These are phyloP conservation scores for Philopedon plagiatum DNA, from an alignment of 2,888 invertebrate species.

Conservation along the genomic window DNA sequence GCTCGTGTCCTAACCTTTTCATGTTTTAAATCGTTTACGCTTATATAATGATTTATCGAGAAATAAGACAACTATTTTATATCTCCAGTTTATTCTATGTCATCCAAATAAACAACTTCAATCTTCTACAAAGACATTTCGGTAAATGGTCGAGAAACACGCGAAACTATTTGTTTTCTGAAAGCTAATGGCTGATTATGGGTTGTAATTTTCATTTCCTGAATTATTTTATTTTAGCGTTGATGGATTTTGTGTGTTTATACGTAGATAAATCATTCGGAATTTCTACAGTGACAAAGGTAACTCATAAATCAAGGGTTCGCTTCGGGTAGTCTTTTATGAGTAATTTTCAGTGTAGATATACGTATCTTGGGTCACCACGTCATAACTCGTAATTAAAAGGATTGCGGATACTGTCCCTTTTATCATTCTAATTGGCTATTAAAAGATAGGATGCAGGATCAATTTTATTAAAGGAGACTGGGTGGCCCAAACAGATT, in stretches of 20 bases:
- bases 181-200: conserved; percentile 42
- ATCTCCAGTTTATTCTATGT: conserved; percentile 31
- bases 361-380: conserved; percentile 16
- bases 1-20: not conserved
- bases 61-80: conserved; percentile 25
- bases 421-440: conserved; percentile 17
- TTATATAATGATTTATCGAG: conserved; percentile 31
- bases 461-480: no score
- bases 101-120: conserved; percentile 41
- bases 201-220: conserved; percentile 38
- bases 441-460: conserved; percentile 3
- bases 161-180: conserved; percentile 39
- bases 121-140: conserved; percentile 35
- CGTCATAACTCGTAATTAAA: conserved; percentile 30
- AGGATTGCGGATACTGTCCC: conserved; percentile 9
- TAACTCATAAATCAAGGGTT: conserved; percentile 14
- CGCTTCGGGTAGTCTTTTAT: conserved; percentile 8
- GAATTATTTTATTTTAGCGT: conserved; percentile 30
- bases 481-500: no score
- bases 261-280: conserved; percentile 34
- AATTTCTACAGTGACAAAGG: conserved; percentile 14
- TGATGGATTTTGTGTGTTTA: conserved; percentile 35
- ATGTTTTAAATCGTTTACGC: conserved; percentile 25
- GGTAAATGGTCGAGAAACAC: conserved; percentile 23
- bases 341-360: conserved; percentile 12